A percentile compares a stretch with the other conserved stretches of the same genome.
Conservation (phyloP, 1,140 invertebrate species). For the Phenacoccus solenopsis region DNA sequence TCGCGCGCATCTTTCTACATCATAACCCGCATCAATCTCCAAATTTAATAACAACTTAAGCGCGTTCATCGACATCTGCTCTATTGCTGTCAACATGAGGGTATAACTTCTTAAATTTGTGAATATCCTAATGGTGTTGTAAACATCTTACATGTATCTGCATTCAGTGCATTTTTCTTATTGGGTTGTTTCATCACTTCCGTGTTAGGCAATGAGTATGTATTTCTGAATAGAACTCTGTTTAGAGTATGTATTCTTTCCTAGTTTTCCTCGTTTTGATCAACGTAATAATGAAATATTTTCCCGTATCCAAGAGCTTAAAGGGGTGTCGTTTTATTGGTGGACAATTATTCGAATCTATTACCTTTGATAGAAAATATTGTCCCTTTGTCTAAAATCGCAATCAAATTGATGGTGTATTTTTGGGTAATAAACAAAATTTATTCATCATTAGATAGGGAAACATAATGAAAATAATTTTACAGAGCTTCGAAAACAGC, state of each 20-base stretch:
- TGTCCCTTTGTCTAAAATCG: too few species aligned
- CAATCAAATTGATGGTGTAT: too few species aligned
- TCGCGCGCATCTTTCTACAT: slow-evolving; percentile 1
- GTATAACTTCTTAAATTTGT: slow-evolving; percentile 3
- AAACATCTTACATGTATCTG: not conserved
- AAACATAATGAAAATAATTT: too few species aligned
- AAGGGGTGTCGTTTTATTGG: too few species aligned
- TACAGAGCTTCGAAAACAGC: too few species aligned
- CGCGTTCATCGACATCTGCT: not conserved
- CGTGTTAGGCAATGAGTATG: not conserved
- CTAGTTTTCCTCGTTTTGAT: not conserved
- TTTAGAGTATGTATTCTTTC: not conserved
- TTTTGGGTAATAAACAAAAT: too few species aligned
- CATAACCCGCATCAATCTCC: slow-evolving; percentile 1
- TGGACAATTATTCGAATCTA: too few species aligned
- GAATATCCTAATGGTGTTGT: not conserved
- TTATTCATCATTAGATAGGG: too few species aligned
- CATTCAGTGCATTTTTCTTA: not conserved
- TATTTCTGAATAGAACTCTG: not conserved
- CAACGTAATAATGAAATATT: too few species aligned
- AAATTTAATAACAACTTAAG: not conserved
- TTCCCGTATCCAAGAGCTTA: too few species aligned
- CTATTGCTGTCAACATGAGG: slow-evolving; percentile 1
- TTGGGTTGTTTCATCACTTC: not conserved
- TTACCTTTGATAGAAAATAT: too few species aligned